phyloP scores from a whole-genome alignment of 1,140 invertebrate genomes.

The Xylocopa sonorina region DNA sequence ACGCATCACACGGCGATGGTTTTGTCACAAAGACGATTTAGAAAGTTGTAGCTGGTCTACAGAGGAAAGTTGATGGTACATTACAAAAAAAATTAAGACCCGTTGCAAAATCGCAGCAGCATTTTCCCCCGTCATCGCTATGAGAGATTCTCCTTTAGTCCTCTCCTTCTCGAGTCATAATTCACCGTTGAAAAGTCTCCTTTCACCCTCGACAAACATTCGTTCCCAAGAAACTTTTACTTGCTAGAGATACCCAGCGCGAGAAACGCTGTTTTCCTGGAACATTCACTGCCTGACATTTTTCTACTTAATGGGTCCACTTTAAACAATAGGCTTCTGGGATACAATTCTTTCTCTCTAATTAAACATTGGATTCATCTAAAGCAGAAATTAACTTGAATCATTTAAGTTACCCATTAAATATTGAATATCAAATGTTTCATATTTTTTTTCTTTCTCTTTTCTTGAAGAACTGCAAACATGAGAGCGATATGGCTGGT shows the following conservation, averaged over 20 bases:
- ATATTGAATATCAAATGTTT: too few species aligned
- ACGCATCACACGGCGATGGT: background rate
- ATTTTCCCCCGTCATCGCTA: slow-evolving; percentile 17
- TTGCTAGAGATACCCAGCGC: background rate
- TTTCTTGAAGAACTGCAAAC: slow-evolving; percentile 65
- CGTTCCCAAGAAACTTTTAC: slow-evolving; percentile 37
- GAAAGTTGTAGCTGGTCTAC: slow-evolving; percentile 28
- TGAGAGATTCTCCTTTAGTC: background rate
- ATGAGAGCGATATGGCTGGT: slow-evolving; percentile 84
- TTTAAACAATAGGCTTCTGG: background rate
- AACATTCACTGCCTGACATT: background rate
- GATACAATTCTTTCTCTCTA: background rate
- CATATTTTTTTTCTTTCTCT: background rate
- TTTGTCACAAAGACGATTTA: slow-evolving; percentile 30
- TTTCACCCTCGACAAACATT: slow-evolving; percentile 45
- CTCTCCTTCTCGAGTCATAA: slow-evolving; percentile 32
- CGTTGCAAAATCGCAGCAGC: slow-evolving; percentile 37
- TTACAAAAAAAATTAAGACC: slow-evolving; percentile 29
- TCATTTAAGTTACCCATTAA: too few species aligned
- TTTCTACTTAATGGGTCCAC: background rate
- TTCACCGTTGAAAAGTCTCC: slow-evolving; percentile 35
- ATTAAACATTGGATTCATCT: background rate
- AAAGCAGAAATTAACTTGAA: background rate
- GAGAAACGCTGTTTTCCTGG: background rate
- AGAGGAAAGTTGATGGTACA: slow-evolving; percentile 21